A percentile compares a stretch with the other conserved stretches of the same genome.
Evolutionary conservation across 2,797 vertebrate species (phyloP).

Genomic region (Microchirus variegatus): DNA sequence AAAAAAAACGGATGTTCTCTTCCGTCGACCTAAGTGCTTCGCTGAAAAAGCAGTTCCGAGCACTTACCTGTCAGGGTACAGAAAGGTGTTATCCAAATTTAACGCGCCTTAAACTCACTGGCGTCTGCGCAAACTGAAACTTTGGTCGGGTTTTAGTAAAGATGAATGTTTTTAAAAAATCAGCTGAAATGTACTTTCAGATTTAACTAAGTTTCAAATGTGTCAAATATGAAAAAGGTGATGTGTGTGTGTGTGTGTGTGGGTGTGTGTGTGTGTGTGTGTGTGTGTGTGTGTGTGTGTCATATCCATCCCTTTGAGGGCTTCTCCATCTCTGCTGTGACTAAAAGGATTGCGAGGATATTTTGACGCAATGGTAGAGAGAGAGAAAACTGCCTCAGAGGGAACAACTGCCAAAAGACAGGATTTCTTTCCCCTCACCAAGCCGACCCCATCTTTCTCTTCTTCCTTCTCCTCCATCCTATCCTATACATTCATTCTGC

Average conservation of each 20-base stretch:
- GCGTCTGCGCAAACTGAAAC: slow-evolving; percentile 19
- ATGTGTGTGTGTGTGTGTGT: slow-evolving; percentile 16
- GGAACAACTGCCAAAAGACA: slow-evolving; percentile 69
- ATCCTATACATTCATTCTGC: slow-evolving; percentile 59
- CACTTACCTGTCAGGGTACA: slow-evolving; percentile 23
- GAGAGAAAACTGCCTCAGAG: slow-evolving; percentile 62
- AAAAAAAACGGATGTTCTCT: slow-evolving; percentile 58
- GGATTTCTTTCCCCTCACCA: slow-evolving; percentile 30
- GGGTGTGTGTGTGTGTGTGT: slow-evolving; percentile 15
- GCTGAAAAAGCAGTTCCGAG: slow-evolving; percentile 43
- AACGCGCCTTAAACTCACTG: slow-evolving; percentile 16
- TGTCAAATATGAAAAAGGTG: slow-evolving; percentile 58
- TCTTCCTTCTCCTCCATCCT: slow-evolving; percentile 42
- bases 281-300: slow-evolving; percentile 12
- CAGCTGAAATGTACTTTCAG: slow-evolving; percentile 52
- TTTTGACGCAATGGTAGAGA: slow-evolving; percentile 69
- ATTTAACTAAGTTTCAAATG: slow-evolving; percentile 60
- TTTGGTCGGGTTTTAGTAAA: not conserved
- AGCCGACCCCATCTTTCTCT: slow-evolving; percentile 33
- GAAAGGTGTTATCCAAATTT: slow-evolving; percentile 23
- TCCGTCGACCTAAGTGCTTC: slow-evolving; percentile 43
- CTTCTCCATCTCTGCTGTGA: slow-evolving; percentile 75
- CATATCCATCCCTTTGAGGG: slow-evolving; percentile 64
- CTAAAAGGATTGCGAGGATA: slow-evolving; percentile 81
- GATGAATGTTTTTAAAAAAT: slow-evolving; percentile 4